phyloP scores from a whole-genome alignment of 2,113 vertebrate genomes.

The Macrotis lagotis region DNA sequence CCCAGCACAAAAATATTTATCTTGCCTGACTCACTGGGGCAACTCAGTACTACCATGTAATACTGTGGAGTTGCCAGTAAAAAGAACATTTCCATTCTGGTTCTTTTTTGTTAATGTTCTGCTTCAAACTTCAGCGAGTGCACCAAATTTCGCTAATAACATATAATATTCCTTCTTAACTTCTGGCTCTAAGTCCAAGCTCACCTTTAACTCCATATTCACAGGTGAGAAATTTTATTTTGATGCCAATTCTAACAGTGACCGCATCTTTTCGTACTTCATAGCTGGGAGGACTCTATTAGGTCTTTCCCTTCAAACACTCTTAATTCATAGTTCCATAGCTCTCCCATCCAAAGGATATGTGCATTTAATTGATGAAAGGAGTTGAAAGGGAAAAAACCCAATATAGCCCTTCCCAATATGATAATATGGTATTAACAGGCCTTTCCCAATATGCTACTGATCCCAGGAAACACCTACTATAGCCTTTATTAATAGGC shows the following conservation, averaged over 20 bases:
- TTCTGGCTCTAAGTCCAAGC: not conserved
- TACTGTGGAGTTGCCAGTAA: not conserved
- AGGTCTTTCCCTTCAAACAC: not conserved
- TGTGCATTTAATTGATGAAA: conserved; percentile 26
- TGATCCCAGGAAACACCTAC: not conserved
- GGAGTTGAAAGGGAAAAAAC: not conserved
- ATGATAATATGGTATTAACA: not conserved
- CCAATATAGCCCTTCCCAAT: not conserved
- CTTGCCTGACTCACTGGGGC: not conserved
- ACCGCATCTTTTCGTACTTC: not conserved
- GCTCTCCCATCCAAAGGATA: conserved; percentile 8
- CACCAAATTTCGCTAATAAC: not conserved
- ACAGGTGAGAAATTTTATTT: not conserved
- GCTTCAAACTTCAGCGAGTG: not conserved
- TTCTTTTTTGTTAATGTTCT: not conserved
- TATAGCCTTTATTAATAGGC: not conserved
- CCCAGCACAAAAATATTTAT: not conserved
- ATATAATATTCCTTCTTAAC: not conserved
- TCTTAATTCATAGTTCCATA: not conserved
- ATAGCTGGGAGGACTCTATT: not conserved
- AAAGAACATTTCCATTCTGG: too few relatives aligned
- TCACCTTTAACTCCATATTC: not conserved
- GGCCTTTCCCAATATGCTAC: not conserved
- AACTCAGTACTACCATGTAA: not conserved
- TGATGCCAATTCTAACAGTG: not conserved